Base-by-base conservation (phyloP, 2,797 vertebrate genomes). In the Telmatherina bonti region DNA sequence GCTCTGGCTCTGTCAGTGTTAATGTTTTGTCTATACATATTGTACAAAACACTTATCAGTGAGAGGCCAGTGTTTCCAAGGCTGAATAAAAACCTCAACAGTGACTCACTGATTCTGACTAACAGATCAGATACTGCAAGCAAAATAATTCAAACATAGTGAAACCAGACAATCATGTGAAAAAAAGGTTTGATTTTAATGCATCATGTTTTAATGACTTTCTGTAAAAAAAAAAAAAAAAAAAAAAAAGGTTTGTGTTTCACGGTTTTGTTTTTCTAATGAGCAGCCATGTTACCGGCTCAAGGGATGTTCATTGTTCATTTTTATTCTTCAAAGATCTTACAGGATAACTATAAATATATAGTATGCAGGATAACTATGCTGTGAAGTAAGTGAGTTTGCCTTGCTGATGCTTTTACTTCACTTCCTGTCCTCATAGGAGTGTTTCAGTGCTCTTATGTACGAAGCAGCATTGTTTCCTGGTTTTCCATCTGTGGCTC, bases 31-130 rank as follows among this genome's bases (percentile, higher is more conserved):
- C 36, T 49, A 7, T 12, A 1, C 3, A 43, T 33, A 45, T 29
- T 16, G 56, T 67, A 27, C 29, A 61, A 54, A 11, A 61, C 16
- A 47, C 10, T 10, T 35, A 27, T 43, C 54, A 66, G 20, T 35
- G 38, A 16, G 58, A 43, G 30, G 13, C 1, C 16, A 49, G 6
- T 33, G 3, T 36, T 16, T 54, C 16, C 26, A 18, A 6, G 47
- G 20, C n/a, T 2, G 11, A 41, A n/a, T 31, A 9, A 2, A 67
- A 61, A 55, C 27, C 54, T 64, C 38, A 55, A 29, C 33, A 55
- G 4, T 35, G 29, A 47, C 57, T 55, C 30, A 41, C 22, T 7
- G 33, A 58, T 35, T 26, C 16, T 38, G n/a, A 62, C 5, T 47
- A 29, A 45, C 15, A 31, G 4, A 49, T 30, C 5, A 24, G 1